phyloP scores from a whole-genome alignment of 1,140 invertebrate genomes.

The Frieseomelitta varia region DNA sequence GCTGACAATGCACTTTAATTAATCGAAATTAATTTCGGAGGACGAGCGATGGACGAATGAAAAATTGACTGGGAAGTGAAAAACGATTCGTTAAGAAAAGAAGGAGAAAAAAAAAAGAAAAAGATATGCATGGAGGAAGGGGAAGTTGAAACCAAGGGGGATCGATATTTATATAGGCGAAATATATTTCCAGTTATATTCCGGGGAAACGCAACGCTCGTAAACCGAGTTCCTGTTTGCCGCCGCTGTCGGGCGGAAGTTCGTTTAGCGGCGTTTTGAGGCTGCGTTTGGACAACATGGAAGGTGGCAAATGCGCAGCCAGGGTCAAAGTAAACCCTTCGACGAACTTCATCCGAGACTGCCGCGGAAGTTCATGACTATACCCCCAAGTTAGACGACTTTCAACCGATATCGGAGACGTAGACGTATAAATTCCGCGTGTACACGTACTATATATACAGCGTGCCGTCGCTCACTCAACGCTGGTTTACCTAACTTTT shows the following conservation, averaged over 20 bases:
- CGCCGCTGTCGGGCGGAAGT: constrained; percentile 46
- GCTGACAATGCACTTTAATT: too few relatives aligned
- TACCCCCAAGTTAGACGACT: constrained; percentile 55
- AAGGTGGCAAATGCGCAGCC: constrained; percentile 54
- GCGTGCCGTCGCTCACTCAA: background rate
- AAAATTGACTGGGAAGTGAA: too few relatives aligned
- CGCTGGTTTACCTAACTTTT: constrained; percentile 7
- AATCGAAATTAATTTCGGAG: too few relatives aligned
- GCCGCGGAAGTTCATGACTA: constrained; percentile 45
- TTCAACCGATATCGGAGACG: constrained; percentile 56
- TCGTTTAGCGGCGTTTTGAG: constrained; percentile 47
- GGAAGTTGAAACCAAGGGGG: too few relatives aligned
- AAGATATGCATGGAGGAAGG: too few relatives aligned
- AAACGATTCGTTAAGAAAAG: too few relatives aligned
- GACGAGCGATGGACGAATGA: too few relatives aligned
- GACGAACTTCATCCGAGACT: constrained; percentile 46
- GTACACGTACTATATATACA: constrained; percentile 9
- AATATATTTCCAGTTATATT: constrained; percentile 7
- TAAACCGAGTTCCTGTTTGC: constrained; percentile 25
- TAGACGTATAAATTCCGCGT: constrained; percentile 51
- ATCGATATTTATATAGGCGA: background rate
- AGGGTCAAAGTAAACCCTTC: constrained; percentile 54
- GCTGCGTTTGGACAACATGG: constrained; percentile 47
- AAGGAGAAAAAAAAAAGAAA: background rate
- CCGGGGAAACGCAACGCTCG: constrained; percentile 2